phyloP scores from a whole-genome alignment of 2,797 vertebrate genomes.

The Phrynocephalus guinanensis region DNA sequence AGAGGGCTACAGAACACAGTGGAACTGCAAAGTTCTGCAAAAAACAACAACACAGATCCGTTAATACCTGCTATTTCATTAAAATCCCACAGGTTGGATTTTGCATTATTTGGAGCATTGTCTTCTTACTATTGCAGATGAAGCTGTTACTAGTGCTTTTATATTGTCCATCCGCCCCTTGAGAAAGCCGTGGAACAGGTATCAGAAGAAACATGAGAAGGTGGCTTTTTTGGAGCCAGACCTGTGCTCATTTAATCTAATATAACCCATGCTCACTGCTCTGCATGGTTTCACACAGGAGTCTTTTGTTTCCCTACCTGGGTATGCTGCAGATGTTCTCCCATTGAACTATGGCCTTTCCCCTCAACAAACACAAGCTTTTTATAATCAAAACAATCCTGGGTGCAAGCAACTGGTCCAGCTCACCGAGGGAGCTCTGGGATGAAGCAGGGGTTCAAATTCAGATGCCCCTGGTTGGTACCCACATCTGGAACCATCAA shows the following conservation, averaged over 20 bases:
- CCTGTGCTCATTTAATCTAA: too few species aligned
- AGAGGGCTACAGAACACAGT: conserved; percentile 39
- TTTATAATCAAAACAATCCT: neutral
- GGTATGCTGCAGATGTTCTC: too few species aligned
- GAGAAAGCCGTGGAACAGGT: neutral
- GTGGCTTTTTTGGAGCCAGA: too few species aligned
- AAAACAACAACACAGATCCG: neutral
- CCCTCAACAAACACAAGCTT: neutral
- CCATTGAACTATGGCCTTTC: neutral
- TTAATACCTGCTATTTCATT: neutral
- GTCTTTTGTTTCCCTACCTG: too few species aligned
- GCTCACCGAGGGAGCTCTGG: neutral
- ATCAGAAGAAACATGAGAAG: too few species aligned
- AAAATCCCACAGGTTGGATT: neutral
- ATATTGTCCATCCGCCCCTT: neutral
- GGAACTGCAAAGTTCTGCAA: neutral
- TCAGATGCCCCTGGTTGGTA: too few species aligned
- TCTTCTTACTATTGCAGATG: neutral
- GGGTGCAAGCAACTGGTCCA: neutral
- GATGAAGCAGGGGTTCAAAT: neutral
- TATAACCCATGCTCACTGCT: too few species aligned
- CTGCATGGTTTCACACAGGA: too few species aligned
- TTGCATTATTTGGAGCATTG: too few species aligned
- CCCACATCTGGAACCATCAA: neutral
- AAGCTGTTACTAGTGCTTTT: neutral